These are phyloP conservation scores for Cetonia aurata DNA, from an alignment of 2,888 invertebrate genomes.

Conservation along the genomic window DNA sequence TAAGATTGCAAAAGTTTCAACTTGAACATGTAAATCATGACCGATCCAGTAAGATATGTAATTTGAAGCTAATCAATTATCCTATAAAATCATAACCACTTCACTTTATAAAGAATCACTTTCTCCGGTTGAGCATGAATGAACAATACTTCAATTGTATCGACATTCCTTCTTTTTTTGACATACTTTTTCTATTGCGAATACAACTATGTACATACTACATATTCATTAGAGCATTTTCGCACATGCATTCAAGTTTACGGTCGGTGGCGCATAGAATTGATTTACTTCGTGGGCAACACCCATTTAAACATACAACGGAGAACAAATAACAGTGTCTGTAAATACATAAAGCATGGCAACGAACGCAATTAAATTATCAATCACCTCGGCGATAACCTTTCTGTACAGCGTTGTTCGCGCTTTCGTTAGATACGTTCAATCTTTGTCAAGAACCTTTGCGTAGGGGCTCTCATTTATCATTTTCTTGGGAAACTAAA, in stretches of 20 bases:
- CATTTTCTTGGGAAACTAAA: too few relatives aligned
- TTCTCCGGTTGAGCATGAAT: conserved; percentile 6
- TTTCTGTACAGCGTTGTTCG: neutral
- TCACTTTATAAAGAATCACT: conserved; percentile 20
- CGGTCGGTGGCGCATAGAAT: neutral
- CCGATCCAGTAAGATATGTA: conserved; percentile 1
- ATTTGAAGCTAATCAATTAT: conserved; percentile 13
- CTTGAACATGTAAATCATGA: conserved; percentile 7
- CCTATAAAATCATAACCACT: conserved; percentile 15
- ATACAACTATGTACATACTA: conserved; percentile 8
- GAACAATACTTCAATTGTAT: neutral
- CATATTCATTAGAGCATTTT: neutral
- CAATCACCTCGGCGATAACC: neutral
- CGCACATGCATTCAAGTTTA: conserved; percentile 5
- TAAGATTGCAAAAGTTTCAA: conserved; percentile 27
- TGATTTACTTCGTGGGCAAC: conserved; percentile 12
- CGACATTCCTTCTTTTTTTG: conserved; percentile 8
- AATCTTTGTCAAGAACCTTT: too few relatives aligned
- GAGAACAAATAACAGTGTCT: too few relatives aligned
- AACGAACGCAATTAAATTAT: conserved; percentile 17
- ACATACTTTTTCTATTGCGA: conserved; percentile 11
- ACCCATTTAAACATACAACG: neutral
- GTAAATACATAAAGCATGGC: neutral
- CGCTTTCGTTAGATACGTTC: too few relatives aligned
- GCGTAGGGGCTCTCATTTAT: too few relatives aligned